phyloP scores from a whole-genome alignment of 2,888 invertebrate genomes.

The Candidula unifasciata region DNA sequence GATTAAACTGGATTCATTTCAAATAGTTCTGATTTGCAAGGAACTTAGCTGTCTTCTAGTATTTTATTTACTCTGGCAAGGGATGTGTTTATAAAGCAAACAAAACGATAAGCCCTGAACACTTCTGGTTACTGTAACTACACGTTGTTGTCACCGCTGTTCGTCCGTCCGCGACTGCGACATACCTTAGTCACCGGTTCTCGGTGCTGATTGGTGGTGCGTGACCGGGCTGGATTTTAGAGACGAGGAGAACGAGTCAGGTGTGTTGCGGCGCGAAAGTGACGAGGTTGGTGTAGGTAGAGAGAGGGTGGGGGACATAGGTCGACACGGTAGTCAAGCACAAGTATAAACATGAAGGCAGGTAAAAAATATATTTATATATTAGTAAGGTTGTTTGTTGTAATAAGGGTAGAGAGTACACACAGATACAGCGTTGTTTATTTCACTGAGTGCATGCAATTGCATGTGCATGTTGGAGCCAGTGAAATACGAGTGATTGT shows the following conservation, averaged over 20 bases:
- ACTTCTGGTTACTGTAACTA: neutral
- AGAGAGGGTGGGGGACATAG: neutral
- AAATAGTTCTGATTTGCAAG: neutral
- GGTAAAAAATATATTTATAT: too few relatives aligned
- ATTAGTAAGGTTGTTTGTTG: neutral
- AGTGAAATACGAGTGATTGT: too few relatives aligned
- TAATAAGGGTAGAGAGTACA: neutral
- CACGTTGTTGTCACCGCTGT: slow-evolving; percentile 27
- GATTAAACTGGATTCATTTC: neutral
- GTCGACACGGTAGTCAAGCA: neutral
- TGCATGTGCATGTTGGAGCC: too few relatives aligned
- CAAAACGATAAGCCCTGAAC: neutral
- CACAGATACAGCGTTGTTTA: too few relatives aligned
- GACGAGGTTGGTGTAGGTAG: neutral
- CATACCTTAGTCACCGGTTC: slow-evolving; percentile 9
- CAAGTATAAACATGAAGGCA: slow-evolving; percentile 6
- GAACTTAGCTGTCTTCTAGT: neutral
- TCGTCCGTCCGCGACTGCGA: neutral
- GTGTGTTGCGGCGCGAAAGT: neutral
- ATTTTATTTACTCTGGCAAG: neutral
- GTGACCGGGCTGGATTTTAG: slow-evolving; percentile 18
- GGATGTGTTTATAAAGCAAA: neutral
- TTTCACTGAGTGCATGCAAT: too few relatives aligned
- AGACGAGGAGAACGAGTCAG: neutral
- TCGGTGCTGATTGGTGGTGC: slow-evolving; percentile 35